phyloP scores from a whole-genome alignment of 2,888 invertebrate species.

The Hemicrepidius hirtus region DNA sequence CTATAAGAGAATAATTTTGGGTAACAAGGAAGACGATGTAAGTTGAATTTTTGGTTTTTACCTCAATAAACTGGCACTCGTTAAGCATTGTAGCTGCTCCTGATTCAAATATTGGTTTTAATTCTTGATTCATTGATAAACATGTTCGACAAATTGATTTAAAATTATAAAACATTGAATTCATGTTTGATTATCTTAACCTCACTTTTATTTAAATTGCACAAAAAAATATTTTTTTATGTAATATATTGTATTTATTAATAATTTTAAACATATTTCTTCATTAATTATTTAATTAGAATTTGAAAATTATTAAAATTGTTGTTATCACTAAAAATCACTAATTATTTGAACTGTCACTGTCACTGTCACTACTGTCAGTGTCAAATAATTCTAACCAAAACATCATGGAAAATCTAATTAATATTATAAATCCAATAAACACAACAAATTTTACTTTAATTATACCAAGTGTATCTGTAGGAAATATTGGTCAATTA shows the following conservation, averaged over 20 bases:
- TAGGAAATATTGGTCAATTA: constrained; percentile 95
- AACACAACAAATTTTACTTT: constrained; percentile 74
- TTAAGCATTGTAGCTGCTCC: constrained; percentile 55
- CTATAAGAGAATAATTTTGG: constrained; percentile 48
- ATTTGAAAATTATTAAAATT: too few relatives aligned
- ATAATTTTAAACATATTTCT: too few relatives aligned
- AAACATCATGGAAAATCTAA: constrained; percentile 7
- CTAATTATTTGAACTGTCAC: too few relatives aligned
- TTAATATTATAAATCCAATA: constrained; percentile 24
- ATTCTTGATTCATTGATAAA: constrained; percentile 47
- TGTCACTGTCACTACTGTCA: too few relatives aligned
- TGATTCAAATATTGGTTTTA: constrained; percentile 53
- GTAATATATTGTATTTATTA: not conserved
- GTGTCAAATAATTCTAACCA: too few relatives aligned
- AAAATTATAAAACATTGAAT: constrained; percentile 36
- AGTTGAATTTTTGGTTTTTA: too few relatives aligned
- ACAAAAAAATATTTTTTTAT: not conserved
- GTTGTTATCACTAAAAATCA: too few relatives aligned
- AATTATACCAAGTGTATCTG: constrained; percentile 87
- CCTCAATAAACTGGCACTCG: constrained; percentile 54
- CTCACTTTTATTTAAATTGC: not conserved
- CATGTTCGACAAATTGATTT: constrained; percentile 57
- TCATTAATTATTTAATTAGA: too few relatives aligned
- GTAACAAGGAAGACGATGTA: too few relatives aligned
- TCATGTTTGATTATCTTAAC: not conserved